These are phyloP conservation scores for Trachelipus rathkii DNA, from an alignment of 1,140 invertebrate species.

Conservation along the genomic window DNA sequence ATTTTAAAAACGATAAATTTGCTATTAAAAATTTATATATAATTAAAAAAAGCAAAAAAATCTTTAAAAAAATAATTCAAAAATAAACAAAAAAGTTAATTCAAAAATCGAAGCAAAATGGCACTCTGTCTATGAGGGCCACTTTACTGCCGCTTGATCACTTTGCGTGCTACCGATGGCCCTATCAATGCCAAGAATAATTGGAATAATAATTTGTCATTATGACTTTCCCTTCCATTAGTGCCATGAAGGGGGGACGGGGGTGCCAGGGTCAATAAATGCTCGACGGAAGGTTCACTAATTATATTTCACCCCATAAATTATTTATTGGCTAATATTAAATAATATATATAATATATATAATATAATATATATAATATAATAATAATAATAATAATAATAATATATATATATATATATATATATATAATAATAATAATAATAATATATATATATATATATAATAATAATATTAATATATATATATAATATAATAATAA, in stretches of 20 bases:
- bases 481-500: neutral
- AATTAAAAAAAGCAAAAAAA: no score
- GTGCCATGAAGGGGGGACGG: neutral
- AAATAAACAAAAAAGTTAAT: no score
- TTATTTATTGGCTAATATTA: no score
- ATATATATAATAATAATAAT: neutral
- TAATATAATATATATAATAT: no score
- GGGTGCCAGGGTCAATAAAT: no score
- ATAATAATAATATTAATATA: neutral
- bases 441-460: neutral
- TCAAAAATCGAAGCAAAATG: no score
- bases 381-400: neutral
- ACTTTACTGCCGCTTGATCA: neutral
- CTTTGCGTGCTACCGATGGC: neutral
- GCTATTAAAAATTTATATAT: no score
- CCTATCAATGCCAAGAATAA: neutral
- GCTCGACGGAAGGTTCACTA: no score
- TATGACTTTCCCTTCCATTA: neutral
- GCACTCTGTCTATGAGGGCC: neutral
- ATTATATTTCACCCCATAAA: no score
- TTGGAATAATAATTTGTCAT: conserved; percentile 5
- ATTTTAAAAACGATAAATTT: no score
- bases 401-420: neutral
- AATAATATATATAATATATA: no score
- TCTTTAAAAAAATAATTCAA: no score